Conservation (phyloP, 2,888 invertebrate genomes). For the Dermolepida albohirtum region DNA sequence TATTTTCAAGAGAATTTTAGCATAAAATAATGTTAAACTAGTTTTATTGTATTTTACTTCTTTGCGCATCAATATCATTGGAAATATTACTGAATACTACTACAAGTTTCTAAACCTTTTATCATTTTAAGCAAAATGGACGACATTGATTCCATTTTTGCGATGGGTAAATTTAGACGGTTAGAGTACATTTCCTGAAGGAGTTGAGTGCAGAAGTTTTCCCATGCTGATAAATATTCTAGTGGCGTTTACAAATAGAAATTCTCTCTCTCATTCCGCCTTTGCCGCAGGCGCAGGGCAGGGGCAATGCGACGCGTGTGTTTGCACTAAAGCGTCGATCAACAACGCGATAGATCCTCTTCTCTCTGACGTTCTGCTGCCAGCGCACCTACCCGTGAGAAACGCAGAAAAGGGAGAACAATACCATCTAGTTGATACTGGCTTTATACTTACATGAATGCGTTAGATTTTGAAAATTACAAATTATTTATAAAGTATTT, state of each 20-base stretch:
- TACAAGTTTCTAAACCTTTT: neutral
- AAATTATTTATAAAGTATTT: neutral
- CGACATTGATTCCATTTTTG: conserved; percentile 4
- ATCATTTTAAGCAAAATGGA: conserved; percentile 1
- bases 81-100: neutral
- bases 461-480: neutral
- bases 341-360: conserved; percentile 48
- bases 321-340: conserved; percentile 47
- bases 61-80: too few relatives aligned
- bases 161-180: conserved; percentile 11
- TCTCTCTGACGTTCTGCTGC: conserved; percentile 45
- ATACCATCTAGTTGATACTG: conserved; percentile 12
- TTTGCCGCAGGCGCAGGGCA: conserved; percentile 35
- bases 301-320: conserved; percentile 40
- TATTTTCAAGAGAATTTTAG: too few relatives aligned
- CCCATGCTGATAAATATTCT: conserved; percentile 39
- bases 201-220: conserved; percentile 33
- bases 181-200: conserved; percentile 33
- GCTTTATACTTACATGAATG: conserved; percentile 4
- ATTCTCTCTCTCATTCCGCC: conserved; percentile 37
- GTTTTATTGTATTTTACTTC: too few relatives aligned
- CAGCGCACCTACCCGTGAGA: conserved; percentile 47
- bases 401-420: conserved; percentile 25
- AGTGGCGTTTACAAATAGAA: conserved; percentile 38
- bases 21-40: too few relatives aligned